Evolutionary conservation across 2,888 invertebrate species (phyloP), one percentile per base, ranked within the genome.

Genomic region (Embidobia sp.): DNA sequence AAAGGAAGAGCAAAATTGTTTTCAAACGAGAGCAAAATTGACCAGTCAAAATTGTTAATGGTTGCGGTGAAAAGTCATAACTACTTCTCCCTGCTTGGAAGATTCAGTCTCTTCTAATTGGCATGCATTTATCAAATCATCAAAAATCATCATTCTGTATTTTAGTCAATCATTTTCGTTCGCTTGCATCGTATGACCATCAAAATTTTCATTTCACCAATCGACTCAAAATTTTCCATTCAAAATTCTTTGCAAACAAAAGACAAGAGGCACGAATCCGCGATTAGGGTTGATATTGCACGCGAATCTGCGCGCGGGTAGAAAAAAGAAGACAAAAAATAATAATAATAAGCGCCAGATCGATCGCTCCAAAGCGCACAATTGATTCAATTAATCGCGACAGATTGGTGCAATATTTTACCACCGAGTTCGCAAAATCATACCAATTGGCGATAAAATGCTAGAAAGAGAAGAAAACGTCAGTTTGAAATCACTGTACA

Each of bases 41-140:
- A 81, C 79, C 78, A 78, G 77, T 81, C 79, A 80, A 84, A 80
- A 82, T 82, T 82, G 76, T 81, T 79, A 83, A 86, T 89, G 89
- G 89, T 89, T 89, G 88, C 86, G 89, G 89, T 89, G 86, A 87
- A 87, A 88, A 86, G 85, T 88, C 88, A 89, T 88, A 88, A 87
- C 87, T 87, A 84, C 88, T 88, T 85, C 85, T 86, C 73, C 78
- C 77, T 85, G 86, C 86, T 85, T 87, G 85, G 83, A 88, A 87
- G 84, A 88, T 88, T 84, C 85, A 86, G 85, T 85, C 85, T 88
- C 87, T 88, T 86, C 86, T 88, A 89, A 89, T 89, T 89, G 87
- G 89, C 89, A 89, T 89, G 89, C 88, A 87, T 84, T 46, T 85
- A 84, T 81, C 81, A 83, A 84, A 81, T 86, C 86, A 86, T 86